Base-by-base conservation (phyloP, 2,797 vertebrate species). In the Rhyacichthys aspro region DNA sequence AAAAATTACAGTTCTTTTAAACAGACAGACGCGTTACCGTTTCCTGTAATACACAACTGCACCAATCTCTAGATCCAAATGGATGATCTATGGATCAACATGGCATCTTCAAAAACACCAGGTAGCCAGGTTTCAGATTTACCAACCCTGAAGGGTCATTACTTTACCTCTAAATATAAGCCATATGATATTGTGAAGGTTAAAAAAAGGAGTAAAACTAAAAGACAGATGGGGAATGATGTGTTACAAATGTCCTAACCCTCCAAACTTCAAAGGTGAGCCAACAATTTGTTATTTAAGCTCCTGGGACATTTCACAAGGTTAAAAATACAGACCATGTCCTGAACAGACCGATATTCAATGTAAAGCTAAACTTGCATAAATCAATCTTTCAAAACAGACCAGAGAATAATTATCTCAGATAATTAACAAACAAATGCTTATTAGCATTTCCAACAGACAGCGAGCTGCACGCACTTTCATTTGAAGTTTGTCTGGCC, bases 401-500 rank as follows among this genome's bases (percentile, higher is more conserved):
- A 28, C 52, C 38, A 42, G 12, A 32, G 19, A 15, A 42, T 43
- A 42, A 55, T 42, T 55, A 43, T 32, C 23, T 16, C n/a, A 6
- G 42, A 42, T 55, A 38, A 55, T 55, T 55, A 42, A 37, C 52
- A 55, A 33, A 43, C 53, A 55, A 55, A 8, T 41, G 11, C 10
- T 14, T 34, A 55, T 55, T 43, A 55, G 41, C 41, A 55, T 55
- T 43, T 16, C n/a, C 53, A 33, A 43, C 39, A 55, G 39, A 55
- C 53, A 49, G 14, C 11, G n/a, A 11, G 34, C 48, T 17, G 37
- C 28, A 42, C 9, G 5, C 12, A 14, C 11, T 14, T 43, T 32
- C 19, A 55, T 55, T 41, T 55, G 38, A 39, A 41, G 17, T 33
- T 33, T 33, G 39, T 55, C 28, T 9, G 23, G 39, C 11, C 53